phyloP scores from a whole-genome alignment of 1,140 invertebrate genomes.

The Pseudachorutes palmiensis region DNA sequence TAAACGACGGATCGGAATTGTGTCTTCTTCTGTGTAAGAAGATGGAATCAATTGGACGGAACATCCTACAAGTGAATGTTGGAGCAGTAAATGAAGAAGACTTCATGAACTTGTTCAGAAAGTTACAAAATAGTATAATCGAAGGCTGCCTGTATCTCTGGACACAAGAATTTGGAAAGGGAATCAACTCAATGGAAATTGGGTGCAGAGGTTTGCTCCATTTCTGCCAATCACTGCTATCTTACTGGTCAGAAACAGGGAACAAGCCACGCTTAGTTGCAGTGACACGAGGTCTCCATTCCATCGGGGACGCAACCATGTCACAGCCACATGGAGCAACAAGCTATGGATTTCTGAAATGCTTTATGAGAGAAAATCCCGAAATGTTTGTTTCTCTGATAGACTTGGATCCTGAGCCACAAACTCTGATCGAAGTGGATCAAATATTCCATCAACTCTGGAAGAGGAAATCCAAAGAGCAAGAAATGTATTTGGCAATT shows the following conservation, averaged over 20 bases:
- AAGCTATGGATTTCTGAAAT: constrained; percentile 6
- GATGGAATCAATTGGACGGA: no score
- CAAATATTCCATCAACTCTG: constrained; percentile 21
- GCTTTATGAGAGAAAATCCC: constrained; percentile 13
- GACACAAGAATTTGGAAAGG: neutral
- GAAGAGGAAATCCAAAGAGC: constrained; percentile 5
- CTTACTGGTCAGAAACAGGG: neutral
- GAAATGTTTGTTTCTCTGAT: neutral
- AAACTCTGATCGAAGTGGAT: neutral
- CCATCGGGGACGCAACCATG: neutral
- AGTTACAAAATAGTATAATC: neutral
- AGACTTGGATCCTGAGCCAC: neutral
- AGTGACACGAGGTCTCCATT: neutral
- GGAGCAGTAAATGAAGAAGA: no score
- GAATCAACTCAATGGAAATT: neutral
- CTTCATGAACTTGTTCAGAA: no score
- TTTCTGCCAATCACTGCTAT: neutral
- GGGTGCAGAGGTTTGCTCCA: neutral
- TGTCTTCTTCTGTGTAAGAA: no score
- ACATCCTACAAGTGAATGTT: no score
- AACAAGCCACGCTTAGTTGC: neutral
- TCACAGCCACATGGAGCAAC: neutral
- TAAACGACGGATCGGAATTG: neutral
- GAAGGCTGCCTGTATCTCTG: neutral
- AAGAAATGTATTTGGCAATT: constrained; percentile 18